Base-by-base conservation (phyloP, 2,113 vertebrate species). In the Tympanuchus pallidicinctus region DNA sequence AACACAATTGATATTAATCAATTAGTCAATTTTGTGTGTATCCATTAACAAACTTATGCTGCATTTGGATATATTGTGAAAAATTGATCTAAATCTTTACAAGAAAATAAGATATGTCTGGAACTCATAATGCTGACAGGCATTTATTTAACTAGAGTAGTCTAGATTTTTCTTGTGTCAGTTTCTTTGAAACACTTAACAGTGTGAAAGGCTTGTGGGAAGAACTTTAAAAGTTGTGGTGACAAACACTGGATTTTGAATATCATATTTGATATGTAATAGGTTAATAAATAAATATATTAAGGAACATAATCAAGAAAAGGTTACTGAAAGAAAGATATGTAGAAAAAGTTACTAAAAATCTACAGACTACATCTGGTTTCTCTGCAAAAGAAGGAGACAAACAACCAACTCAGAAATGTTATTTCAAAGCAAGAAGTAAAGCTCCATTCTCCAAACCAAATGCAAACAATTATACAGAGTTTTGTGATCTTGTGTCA, bases 121-220 rank as follows among this genome's bases (percentile, higher is more conserved):
- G 70, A 83, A 63, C 10, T 48, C 27, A 66, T 77, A 90, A 63
- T 32, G 12, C 45, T 56, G 32, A 38, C 48, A 89, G 69, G 34
- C 4, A 32, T 50, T 21, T 48, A 4, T 54, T 92, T 88, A 86
- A 88, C 76, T 54, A 77, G 54, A 48, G n/a, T 45, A 86, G 70
- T 88, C 70, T 12, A 50, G 36, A n/a, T 54, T 90, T 93, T 76
- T 88, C 36, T 36, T n/a, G 30, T 48, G 70, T 82, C 32, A 57
- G 48, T 76, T 21, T 36, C 25, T 74, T 70, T 50, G 74, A 86
- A 95, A 82, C 20, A 82, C 20, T 74, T 83, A 27, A 56, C 74
- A 66, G 42, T 28, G 80, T 74, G 90, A 93, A 90, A 86, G 15
- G 42, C 8, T 94, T 92, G 82, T 43, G 36, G 48, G 88, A 88